Evolutionary conservation across 2,797 vertebrate species (phyloP).

Genomic region (Hydrocynus forskahlii): DNA sequence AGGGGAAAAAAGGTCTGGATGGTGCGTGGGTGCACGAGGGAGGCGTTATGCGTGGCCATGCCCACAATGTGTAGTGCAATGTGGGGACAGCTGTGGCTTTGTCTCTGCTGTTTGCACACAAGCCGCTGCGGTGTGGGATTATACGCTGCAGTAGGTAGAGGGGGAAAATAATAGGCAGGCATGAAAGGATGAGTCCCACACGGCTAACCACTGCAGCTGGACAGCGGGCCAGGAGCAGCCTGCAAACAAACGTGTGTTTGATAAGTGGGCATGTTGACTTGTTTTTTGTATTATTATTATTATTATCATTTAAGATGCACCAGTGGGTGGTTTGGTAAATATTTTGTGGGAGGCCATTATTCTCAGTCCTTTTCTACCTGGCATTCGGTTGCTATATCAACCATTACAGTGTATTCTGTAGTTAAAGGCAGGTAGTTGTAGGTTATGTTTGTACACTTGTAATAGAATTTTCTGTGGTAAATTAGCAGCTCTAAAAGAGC

Average conservation of each 20-base stretch:
- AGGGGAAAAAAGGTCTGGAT: background rate
- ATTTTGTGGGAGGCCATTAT: conserved; percentile 49
- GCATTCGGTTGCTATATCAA: conserved; percentile 34
- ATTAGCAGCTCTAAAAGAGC: background rate
- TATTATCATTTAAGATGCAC: conserved; percentile 22
- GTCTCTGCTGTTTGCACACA: conserved; percentile 81
- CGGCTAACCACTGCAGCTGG: conserved; percentile 57
- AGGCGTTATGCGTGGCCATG: conserved; percentile 80
- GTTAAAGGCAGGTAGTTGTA: conserved; percentile 24
- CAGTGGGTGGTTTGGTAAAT: conserved; percentile 50
- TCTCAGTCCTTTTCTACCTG: conserved; percentile 27
- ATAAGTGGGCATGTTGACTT: conserved; percentile 52
- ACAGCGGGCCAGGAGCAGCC: conserved; percentile 43
- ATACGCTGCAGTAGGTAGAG: conserved; percentile 71
- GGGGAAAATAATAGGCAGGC: conserved; percentile 57
- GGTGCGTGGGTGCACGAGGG: conserved; percentile 59
- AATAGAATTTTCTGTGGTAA: too few relatives aligned
- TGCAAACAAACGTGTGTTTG: conserved; percentile 52
- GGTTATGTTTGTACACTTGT: too few relatives aligned
- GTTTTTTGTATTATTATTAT: background rate
- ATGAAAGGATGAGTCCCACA: conserved; percentile 57
- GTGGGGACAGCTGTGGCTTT: conserved; percentile 83
- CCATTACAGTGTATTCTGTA: conserved; percentile 15
- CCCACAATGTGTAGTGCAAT: conserved; percentile 78
- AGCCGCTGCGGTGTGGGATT: conserved; percentile 69